phyloP scores from a whole-genome alignment of 2,113 vertebrate species.

The Oriolus oriolus region DNA sequence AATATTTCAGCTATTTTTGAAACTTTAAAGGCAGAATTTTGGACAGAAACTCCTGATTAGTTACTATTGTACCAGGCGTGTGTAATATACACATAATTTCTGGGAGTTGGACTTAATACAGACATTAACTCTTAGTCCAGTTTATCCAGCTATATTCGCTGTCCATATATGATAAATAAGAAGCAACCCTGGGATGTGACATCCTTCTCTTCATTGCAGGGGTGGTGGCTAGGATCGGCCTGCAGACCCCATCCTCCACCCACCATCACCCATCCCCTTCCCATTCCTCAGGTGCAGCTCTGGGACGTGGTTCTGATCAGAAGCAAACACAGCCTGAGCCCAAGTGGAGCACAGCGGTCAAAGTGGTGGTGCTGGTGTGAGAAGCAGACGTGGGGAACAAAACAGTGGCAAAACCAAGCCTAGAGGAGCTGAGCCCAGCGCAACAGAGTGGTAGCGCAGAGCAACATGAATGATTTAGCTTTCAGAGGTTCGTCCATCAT shows the following conservation, averaged over 20 bases:
- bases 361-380: not conserved
- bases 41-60: not conserved
- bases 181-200: not conserved
- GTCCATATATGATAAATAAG: not conserved
- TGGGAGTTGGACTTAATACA: not conserved
- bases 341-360: fast-evolving
- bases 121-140: not conserved
- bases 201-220: not conserved
- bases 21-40: not conserved
- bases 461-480: fast-evolving
- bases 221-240: not conserved
- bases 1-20: not conserved
- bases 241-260: not conserved
- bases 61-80: not conserved
- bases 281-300: fast-evolving
- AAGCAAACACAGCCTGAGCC: not conserved
- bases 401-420: fast-evolving
- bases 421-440: fast-evolving
- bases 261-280: fast-evolving
- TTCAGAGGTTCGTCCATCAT: not conserved
- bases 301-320: not conserved
- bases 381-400: not conserved
- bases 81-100: not conserved
- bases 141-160: not conserved
- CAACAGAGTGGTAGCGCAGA: fast-evolving